These are phyloP conservation scores for Sarcophaga rosellei DNA, from an alignment of 2,888 invertebrate species.

Conservation along the genomic window DNA sequence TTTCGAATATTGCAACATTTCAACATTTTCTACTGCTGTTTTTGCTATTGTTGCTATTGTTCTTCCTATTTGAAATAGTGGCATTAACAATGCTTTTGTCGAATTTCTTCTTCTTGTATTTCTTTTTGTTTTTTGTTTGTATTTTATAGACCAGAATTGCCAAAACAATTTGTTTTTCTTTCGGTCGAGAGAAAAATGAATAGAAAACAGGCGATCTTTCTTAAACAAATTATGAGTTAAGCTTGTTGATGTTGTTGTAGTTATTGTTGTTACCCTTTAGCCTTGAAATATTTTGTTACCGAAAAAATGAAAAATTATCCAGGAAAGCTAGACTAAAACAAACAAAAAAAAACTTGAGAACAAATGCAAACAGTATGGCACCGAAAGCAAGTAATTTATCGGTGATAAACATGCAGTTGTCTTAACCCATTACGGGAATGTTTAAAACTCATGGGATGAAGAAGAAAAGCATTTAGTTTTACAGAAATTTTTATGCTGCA, in stretches of 20 bases:
- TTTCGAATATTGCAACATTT: constrained; percentile 1
- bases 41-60: not conserved
- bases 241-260: not conserved
- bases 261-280: not conserved
- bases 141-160: constrained; percentile 19
- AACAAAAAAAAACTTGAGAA: constrained; percentile 2
- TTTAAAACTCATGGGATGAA: not conserved
- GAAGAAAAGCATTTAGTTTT: too few species aligned
- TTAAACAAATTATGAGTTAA: constrained; percentile 53
- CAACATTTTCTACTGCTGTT: not conserved
- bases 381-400: constrained; percentile 38
- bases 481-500: too few species aligned
- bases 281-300: constrained; percentile 45
- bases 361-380: constrained; percentile 14
- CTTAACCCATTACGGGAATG: not conserved
- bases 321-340: not conserved
- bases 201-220: constrained; percentile 37
- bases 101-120: not conserved
- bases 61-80: not conserved
- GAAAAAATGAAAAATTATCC: not conserved
- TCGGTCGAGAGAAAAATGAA: not conserved
- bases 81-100: constrained; percentile 23
- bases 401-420: constrained; percentile 51
- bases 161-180: constrained; percentile 34
- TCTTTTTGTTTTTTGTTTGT: too few species aligned